A percentile compares a stretch with the other conserved stretches of the same genome.
These are phyloP conservation scores for Drosophila vallismaia DNA, from an alignment of 2,888 invertebrate species.

Conservation along the genomic window DNA sequence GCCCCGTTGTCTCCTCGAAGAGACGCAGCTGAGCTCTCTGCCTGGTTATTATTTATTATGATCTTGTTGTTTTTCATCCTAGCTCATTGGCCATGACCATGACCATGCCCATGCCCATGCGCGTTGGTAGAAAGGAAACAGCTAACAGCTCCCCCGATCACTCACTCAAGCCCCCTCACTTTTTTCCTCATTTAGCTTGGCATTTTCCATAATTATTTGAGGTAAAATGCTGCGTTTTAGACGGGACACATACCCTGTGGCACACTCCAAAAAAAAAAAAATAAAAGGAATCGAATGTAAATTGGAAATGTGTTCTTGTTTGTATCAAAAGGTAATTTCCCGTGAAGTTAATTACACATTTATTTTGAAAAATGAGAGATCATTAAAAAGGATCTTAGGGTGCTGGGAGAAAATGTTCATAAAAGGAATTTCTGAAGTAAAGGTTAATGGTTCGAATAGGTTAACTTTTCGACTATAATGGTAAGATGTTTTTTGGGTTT, in stretches of 20 bases:
- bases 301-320: not conserved
- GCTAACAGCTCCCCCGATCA: slow-evolving; percentile 46
- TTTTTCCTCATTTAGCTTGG: slow-evolving; percentile 40
- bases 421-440: not conserved
- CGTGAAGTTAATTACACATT: slow-evolving; percentile 2
- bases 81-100: slow-evolving; percentile 76
- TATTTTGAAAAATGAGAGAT: not conserved
- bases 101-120: slow-evolving; percentile 58
- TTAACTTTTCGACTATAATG: not conserved
- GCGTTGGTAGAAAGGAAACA: slow-evolving; percentile 59
- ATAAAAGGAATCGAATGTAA: not conserved
- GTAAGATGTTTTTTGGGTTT: not conserved
- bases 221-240: slow-evolving; percentile 66
- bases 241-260: slow-evolving; percentile 68
- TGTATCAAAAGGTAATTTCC: slow-evolving; percentile 1
- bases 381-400: not conserved
- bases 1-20: slow-evolving; percentile 10
- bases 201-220: slow-evolving; percentile 76
- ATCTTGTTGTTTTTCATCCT: slow-evolving; percentile 77
- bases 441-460: not conserved
- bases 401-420: not conserved
- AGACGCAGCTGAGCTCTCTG: slow-evolving; percentile 32
- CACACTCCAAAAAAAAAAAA: slow-evolving; percentile 12
- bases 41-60: slow-evolving; percentile 75
- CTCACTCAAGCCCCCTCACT: slow-evolving; percentile 23